Conservation (phyloP, 53 echinoderm and acorn worm species). For the Patiria pectinifera region DNA sequence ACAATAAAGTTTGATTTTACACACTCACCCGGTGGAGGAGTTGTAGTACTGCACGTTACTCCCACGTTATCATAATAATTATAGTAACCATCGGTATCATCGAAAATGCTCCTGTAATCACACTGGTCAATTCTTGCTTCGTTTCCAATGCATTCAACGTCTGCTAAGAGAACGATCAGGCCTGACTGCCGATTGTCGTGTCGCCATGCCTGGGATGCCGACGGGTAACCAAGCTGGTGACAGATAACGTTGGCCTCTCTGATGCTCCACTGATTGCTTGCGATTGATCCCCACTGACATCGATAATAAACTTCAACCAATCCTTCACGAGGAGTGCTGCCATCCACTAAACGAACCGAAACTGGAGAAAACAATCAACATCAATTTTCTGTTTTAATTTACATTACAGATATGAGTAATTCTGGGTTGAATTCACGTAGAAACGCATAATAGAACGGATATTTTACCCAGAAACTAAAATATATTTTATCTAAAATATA, state of each 20-base stretch:
- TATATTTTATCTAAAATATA: no score
- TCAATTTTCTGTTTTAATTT: no score
- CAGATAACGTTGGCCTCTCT: conserved; percentile 69
- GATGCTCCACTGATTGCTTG: conserved; percentile 57
- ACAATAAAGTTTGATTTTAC: background rate
- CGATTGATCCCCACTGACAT: conserved; percentile 59
- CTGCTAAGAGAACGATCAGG: conserved; percentile 21
- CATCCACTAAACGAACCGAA: conserved; percentile 57
- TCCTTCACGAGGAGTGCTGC: conserved; percentile 38
- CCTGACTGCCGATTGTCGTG: no score
- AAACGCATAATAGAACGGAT: no score
- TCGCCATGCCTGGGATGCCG: conserved; percentile 27
- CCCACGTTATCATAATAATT: conserved; percentile 28
- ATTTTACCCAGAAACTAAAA: no score
- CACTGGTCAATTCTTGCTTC: conserved; percentile 48
- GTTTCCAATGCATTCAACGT: conserved; percentile 51
- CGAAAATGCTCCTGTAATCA: background rate
- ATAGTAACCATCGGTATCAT: conserved; percentile 14
- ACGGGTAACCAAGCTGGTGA: conserved; percentile 59
- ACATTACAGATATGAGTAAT: no score
- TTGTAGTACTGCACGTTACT: conserved; percentile 1
- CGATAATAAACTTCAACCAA: conserved; percentile 54
- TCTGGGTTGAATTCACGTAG: no score
- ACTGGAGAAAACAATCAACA: background rate
- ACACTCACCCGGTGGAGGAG: background rate